Evolutionary conservation across 1,140 invertebrate genomes (phyloP).

Genomic region (Diplogasteroides magnus): DNA sequence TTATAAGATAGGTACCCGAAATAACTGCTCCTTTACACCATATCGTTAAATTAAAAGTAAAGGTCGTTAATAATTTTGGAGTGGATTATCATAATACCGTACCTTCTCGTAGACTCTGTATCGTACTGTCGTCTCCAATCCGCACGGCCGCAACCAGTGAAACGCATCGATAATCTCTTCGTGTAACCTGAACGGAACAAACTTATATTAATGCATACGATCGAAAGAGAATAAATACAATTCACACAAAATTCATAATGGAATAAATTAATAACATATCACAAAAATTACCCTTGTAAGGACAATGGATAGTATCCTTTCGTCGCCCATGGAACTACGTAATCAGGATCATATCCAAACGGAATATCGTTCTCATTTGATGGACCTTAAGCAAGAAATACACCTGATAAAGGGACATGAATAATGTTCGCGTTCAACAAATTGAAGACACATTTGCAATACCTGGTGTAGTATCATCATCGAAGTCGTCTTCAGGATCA

Average conservation of each 20-base stretch:
- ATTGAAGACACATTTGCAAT: too few species aligned
- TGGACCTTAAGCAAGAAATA: too few species aligned
- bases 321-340: constrained; percentile 12
- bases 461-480: too few species aligned
- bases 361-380: not conserved
- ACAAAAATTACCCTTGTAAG: constrained; percentile 11
- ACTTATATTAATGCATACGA: too few species aligned
- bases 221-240: too few species aligned
- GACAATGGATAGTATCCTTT: constrained; percentile 9
- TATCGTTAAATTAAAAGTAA: too few species aligned
- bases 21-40: too few species aligned
- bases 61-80: too few species aligned
- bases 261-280: not conserved
- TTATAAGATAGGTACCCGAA: too few species aligned
- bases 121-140: constrained; percentile 27
- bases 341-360: constrained; percentile 6
- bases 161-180: constrained; percentile 45
- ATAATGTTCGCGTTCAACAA: too few species aligned
- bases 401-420: too few species aligned
- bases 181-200: constrained; percentile 28
- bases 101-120: constrained; percentile 19
- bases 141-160: constrained; percentile 38
- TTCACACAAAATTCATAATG: not conserved
- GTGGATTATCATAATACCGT: not conserved
- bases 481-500: too few species aligned